Evolutionary conservation across 2,888 invertebrate species (phyloP).

Genomic region (Drosophila macrospina): DNA sequence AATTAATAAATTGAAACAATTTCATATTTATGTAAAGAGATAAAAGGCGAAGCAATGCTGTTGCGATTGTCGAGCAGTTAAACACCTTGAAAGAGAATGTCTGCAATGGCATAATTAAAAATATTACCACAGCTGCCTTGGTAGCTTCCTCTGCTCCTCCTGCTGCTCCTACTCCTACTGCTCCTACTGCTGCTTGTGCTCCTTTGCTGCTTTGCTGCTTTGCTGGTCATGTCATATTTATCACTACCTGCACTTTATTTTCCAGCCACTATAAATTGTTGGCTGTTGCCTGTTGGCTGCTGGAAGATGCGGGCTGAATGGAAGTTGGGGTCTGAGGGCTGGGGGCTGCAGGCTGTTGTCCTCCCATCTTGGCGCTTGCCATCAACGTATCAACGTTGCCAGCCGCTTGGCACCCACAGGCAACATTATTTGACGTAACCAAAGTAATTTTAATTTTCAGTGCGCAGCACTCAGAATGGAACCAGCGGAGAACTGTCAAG

Average conservation of each 20-base stretch:
- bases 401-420: conserved; percentile 62
- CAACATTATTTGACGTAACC: conserved; percentile 79
- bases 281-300: conserved; percentile 30
- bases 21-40: neutral
- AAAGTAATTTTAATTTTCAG: conserved; percentile 78
- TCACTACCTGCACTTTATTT: conserved; percentile 71
- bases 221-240: conserved; percentile 73
- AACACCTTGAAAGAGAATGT: conserved; percentile 39
- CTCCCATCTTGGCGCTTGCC: conserved; percentile 20
- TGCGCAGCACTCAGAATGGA: conserved; percentile 59
- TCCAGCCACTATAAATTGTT: conserved; percentile 75
- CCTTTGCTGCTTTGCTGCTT: conserved; percentile 37
- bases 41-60: neutral
- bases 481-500: conserved; percentile 18
- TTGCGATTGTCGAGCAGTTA: conserved; percentile 22
- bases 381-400: conserved; percentile 43
- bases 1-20: neutral
- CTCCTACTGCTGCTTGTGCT: too few relatives aligned
- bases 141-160: conserved; percentile 6
- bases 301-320: conserved; percentile 41
- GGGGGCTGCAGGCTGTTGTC: neutral
- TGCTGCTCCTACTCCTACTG: conserved; percentile 13
- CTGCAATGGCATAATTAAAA: conserved; percentile 59
- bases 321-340: conserved; percentile 44
- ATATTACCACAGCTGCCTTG: conserved; percentile 45